Percentiles rank a stretch among this genome's conserved stretches.
Conservation (phyloP, 2,797 vertebrate species). For the Emydoidea blandingii region DNA sequence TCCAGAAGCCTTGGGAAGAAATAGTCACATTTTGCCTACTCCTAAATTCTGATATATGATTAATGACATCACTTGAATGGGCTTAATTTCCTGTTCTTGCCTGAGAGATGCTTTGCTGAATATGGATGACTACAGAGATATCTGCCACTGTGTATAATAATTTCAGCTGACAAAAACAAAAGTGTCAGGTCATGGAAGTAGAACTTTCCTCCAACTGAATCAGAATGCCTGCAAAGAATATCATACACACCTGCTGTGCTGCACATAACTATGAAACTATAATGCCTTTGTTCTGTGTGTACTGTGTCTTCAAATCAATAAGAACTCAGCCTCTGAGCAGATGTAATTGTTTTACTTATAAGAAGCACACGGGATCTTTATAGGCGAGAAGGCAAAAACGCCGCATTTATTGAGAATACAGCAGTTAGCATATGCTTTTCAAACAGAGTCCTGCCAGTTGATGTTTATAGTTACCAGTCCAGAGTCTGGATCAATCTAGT, state of each 20-base stretch:
- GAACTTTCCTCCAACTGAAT: background rate
- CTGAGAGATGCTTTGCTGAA: background rate
- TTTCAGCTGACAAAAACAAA: background rate
- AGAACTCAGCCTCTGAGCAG: background rate
- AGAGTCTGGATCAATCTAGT: no score
- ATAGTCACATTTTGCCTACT: conserved; percentile 8
- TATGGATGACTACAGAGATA: background rate
- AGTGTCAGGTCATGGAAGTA: background rate
- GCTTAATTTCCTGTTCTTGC: background rate
- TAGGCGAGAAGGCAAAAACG: no score
- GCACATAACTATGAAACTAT: fast-evolving
- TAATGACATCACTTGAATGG: background rate
- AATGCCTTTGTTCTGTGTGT: background rate
- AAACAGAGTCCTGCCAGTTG: no score
- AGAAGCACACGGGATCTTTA: no score
- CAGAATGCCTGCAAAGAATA: background rate
- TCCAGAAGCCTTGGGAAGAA: conserved; percentile 30
- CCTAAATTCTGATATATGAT: background rate
- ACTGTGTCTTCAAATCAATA: fast-evolving
- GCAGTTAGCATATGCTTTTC: no score
- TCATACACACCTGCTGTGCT: background rate
- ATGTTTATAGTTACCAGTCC: no score
- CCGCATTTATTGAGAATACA: no score
- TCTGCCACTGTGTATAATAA: fast-evolving
- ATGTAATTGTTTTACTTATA: background rate